Base-by-base conservation (phyloP, 30 jellyfish, hydroid and myxozoan species). In the Turritopsis rubra region DNA sequence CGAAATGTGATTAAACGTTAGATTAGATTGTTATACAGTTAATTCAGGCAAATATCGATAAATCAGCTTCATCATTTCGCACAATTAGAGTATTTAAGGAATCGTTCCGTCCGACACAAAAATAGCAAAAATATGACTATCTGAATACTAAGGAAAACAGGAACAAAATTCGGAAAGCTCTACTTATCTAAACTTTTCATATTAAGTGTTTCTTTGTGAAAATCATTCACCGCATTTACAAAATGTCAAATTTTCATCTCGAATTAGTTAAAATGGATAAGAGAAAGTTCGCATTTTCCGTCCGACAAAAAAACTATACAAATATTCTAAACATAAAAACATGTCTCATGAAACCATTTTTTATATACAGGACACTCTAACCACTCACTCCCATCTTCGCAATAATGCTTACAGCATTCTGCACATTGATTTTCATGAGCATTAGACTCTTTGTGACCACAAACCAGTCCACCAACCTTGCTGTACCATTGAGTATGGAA, bases 81-180 rank as follows among this genome's bases (percentile, higher is more conserved):
- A n/a, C n/a, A n/a, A 54, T 16, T 16, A 16, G 72, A 21, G 72
- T 18, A 54, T 54, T 54, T 54, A 54, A 54, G 21, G 72, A 54
- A 54, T 54, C 72, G 72, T 16, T 71, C 80, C 80, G 80, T 71
- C 80, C 80, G 80, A 71, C 80, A 71, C 80, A 17, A 71, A 71
- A 71, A 24, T 71, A 71, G 28, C 28, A 16, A 71, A 19, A 71
- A 17, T 17, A 16, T 17, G 18, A 71, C 28, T 17, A 16, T 16
- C 23, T 23, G 19, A 16, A 17, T 16, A 71, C 19, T 16, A 16
- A 17, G 80, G 23, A 71, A 17, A 16, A 71, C 19, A 17, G 19
- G 19, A 71, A 24, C 16, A 16, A 19, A 71, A 71, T 71, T 24
- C 28, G 18, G 16, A 71, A 71, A 16, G 19, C 19, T 17, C 18